Evolutionary conservation across 2,113 vertebrate species (phyloP).

Genomic region (Clinocottus analis): DNA sequence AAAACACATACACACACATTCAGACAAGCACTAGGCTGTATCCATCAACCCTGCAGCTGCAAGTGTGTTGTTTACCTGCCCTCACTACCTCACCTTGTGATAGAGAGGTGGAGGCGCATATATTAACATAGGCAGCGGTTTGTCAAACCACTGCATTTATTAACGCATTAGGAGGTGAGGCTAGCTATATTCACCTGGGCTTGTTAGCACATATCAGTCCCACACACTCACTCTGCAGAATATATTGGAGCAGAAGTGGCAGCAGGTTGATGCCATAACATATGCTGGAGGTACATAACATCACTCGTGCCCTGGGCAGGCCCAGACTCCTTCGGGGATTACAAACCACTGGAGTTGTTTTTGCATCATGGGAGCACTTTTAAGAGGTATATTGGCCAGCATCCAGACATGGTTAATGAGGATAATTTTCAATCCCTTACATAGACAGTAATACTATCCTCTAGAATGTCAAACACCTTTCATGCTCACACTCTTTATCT

Average conservation of each 20-base stretch:
- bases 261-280: constrained; percentile 70
- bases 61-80: constrained; percentile 77
- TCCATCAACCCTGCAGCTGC: constrained; percentile 50
- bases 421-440: neutral
- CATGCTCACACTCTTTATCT: neutral
- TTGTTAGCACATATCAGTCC: constrained; percentile 80
- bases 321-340: neutral
- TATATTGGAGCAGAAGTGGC: constrained; percentile 50
- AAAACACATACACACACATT: constrained; percentile 44
- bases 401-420: neutral
- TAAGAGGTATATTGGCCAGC: neutral
- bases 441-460: neutral
- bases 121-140: constrained; percentile 89
- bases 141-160: constrained; percentile 92
- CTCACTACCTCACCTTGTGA: constrained; percentile 87
- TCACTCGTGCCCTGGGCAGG: constrained; percentile 20
- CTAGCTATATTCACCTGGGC: constrained; percentile 79
- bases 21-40: constrained; percentile 26
- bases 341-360: constrained; percentile 16
- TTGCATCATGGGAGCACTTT: neutral
- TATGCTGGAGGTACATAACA: constrained; percentile 31
- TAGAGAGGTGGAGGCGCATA: constrained; percentile 89
- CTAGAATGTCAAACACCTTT: constrained; percentile 11
- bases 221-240: constrained; percentile 63
- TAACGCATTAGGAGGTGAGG: constrained; percentile 88